phyloP scores from a whole-genome alignment of 2,797 vertebrate species.

The Dicrostonyx torquatus region DNA sequence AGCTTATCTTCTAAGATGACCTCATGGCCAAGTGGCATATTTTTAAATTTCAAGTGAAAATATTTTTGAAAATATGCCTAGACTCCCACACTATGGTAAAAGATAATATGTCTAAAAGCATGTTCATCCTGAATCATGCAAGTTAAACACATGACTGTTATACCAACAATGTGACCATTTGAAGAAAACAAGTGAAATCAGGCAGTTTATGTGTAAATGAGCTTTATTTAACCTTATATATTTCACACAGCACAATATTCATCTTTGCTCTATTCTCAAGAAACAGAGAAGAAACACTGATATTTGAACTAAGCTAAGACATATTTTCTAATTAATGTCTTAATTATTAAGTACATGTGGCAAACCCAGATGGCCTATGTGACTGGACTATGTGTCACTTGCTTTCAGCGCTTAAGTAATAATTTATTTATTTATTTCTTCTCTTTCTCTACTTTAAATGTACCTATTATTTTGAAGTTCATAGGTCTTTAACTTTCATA shows the following conservation, averaged over 20 bases:
- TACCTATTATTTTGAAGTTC: background rate
- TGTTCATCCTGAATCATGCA: constrained; percentile 14
- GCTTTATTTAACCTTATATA: constrained; percentile 5
- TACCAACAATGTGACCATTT: constrained; percentile 31
- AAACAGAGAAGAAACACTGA: constrained; percentile 55
- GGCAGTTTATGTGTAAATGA: background rate
- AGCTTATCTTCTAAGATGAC: background rate
- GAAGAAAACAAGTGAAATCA: constrained; percentile 46
- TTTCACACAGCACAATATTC: background rate
- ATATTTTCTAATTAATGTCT: background rate
- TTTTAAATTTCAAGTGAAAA: constrained; percentile 60
- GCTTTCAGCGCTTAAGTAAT: constrained; percentile 18
- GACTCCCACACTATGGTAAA: background rate
- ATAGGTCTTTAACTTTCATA: background rate
- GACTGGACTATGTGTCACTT: background rate
- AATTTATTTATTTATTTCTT: background rate
- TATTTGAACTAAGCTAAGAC: background rate
- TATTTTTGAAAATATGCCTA: constrained; percentile 64
- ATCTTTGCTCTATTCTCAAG: background rate
- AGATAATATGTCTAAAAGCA: constrained; percentile 44
- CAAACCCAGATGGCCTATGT: background rate
- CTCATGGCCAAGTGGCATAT: constrained; percentile 12
- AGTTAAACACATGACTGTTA: constrained; percentile 9
- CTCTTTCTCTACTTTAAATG: background rate
- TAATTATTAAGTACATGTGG: background rate